Percentiles rank a stretch among this genome's conserved stretches.
Evolutionary conservation across 2,888 invertebrate species (phyloP).

Genomic region (Pecten maximus): DNA sequence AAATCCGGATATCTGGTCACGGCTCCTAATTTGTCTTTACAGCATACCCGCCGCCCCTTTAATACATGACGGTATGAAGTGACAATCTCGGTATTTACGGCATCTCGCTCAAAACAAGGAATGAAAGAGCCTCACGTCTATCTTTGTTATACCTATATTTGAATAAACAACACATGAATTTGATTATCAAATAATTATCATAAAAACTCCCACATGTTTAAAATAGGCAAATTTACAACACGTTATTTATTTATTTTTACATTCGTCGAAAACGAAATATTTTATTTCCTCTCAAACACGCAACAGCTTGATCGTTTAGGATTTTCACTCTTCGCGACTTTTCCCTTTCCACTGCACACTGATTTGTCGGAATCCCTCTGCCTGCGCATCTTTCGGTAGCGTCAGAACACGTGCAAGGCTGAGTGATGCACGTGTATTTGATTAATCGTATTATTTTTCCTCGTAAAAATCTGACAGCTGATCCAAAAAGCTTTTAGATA

Average conservation of each 20-base stretch:
- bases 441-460: conserved; percentile 24
- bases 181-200: no score
- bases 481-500: conserved; percentile 35
- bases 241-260: no score
- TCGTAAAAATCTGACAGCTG: not conserved
- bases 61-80: not conserved
- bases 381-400: not conserved
- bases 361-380: not conserved
- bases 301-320: not conserved
- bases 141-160: no score
- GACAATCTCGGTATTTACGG: not conserved
- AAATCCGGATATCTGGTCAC: not conserved
- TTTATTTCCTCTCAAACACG: not conserved
- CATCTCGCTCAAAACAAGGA: no score
- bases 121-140: no score
- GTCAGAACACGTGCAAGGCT: not conserved
- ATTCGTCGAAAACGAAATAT: not conserved
- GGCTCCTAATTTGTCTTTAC: not conserved
- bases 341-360: not conserved
- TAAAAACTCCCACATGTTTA: no score
- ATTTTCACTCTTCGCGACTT: not conserved
- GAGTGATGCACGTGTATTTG: conserved; percentile 31
- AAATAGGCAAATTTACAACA: no score
- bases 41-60: conserved; percentile 1
- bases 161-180: no score